Conservation (phyloP, 2,797 vertebrate genomes). For the Knipowitschia caucasica region DNA sequence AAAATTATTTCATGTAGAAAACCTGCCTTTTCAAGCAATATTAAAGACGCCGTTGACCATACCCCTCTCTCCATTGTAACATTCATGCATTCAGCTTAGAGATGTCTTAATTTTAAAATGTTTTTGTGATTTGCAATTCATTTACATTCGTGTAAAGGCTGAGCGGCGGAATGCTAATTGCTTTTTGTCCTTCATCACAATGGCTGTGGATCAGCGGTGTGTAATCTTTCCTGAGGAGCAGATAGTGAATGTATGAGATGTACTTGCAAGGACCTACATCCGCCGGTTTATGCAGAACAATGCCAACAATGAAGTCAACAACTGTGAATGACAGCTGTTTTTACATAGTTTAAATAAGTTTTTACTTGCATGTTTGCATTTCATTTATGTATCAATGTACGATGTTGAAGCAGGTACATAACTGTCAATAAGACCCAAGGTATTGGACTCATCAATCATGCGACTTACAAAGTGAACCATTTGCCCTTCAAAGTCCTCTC, state of each 20-base stretch:
- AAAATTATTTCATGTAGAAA: background rate
- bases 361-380: background rate
- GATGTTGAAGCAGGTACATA: no score
- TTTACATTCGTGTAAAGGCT: constrained; percentile 18
- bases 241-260: constrained; percentile 64
- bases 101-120: constrained; percentile 30
- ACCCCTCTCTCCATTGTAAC: constrained; percentile 44
- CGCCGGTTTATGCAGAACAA: constrained; percentile 32
- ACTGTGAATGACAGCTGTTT: constrained; percentile 48
- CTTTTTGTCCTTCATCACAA: constrained; percentile 52
- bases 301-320: constrained; percentile 43
- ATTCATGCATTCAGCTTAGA: constrained; percentile 26
- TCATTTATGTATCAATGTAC: background rate
- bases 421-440: no score
- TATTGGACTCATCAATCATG: no score
- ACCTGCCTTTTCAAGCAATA: background rate
- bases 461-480: background rate
- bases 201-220: constrained; percentile 55
- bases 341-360: constrained; percentile 7
- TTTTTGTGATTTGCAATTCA: constrained; percentile 40
- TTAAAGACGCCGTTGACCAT: background rate
- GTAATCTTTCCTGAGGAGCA: constrained; percentile 54
- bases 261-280: constrained; percentile 49
- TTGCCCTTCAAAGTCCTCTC: background rate
- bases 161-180: constrained; percentile 43